phyloP scores from a whole-genome alignment of 2,797 vertebrate species.

The Gallinago nigripennis region DNA sequence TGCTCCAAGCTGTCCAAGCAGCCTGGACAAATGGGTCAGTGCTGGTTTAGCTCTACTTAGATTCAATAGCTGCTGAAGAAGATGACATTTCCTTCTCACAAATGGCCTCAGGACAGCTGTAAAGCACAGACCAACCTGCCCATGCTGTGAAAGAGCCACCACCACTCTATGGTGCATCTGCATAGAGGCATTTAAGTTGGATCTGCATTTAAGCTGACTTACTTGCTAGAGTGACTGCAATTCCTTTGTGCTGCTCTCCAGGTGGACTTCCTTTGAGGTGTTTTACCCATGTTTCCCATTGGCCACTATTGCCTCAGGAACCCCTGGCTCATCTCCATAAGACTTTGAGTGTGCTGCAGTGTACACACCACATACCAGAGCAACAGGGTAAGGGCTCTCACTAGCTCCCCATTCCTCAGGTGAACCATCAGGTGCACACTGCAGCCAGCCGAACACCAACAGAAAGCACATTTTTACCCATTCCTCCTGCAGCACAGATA shows the following conservation, averaged over 20 bases:
- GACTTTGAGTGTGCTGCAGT: not conserved
- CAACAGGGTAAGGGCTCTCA: not conserved
- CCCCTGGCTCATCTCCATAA: not conserved
- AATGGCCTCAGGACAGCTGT: not conserved
- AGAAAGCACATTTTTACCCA: not conserved
- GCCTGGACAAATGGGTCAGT: not conserved
- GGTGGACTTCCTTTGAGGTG: too few species aligned
- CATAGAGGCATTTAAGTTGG: too few species aligned
- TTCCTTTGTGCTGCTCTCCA: too few species aligned
- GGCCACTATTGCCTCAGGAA: not conserved
- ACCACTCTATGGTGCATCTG: too few species aligned
- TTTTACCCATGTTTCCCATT: not conserved
- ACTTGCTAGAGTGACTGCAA: too few species aligned
- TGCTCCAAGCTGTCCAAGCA: not conserved
- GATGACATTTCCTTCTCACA: not conserved
- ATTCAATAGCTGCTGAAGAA: not conserved
- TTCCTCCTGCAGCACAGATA: not conserved
- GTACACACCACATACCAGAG: not conserved
- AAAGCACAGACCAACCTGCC: not conserved
- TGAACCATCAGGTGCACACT: not conserved
- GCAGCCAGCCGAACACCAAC: not conserved
- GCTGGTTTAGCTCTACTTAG: not conserved
- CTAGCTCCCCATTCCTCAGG: not conserved
- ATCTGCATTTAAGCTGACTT: too few species aligned
- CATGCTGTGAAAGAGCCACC: not conserved